These are phyloP conservation scores for Ctenicera cuprea DNA, from an alignment of 2,888 invertebrate species.

Conservation along the genomic window DNA sequence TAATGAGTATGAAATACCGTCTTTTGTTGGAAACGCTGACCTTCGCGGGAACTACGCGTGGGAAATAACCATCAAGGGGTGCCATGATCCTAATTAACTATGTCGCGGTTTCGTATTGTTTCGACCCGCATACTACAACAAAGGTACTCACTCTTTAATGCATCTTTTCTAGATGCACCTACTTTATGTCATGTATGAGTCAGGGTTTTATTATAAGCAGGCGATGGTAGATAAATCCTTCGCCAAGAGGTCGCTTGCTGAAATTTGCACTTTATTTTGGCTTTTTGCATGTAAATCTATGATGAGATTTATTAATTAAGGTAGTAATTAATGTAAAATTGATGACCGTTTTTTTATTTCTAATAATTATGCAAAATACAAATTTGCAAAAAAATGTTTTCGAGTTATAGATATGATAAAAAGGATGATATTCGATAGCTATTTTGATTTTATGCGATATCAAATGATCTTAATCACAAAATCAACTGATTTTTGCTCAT, in stretches of 20 bases:
- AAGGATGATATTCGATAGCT: too few species aligned
- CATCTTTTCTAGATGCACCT: constrained; percentile 22
- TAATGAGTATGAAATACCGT: constrained; percentile 65
- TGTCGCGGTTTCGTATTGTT: constrained; percentile 65
- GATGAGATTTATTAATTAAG: not conserved
- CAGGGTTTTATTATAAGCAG: constrained; percentile 1
- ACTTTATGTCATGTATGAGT: constrained; percentile 14
- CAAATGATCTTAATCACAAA: too few species aligned
- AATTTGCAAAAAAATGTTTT: too few species aligned
- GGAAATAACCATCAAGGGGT: constrained; percentile 64
- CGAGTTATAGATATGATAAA: too few species aligned
- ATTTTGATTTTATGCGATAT: too few species aligned
- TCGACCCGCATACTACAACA: constrained; percentile 65
- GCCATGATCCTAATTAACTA: constrained; percentile 66
- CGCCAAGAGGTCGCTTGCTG: constrained; percentile 6
- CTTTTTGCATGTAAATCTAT: too few species aligned
- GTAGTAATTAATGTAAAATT: not conserved
- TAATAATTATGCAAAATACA: too few species aligned
- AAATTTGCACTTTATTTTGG: not conserved
- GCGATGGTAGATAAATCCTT: constrained; percentile 24
- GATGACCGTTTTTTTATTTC: too few species aligned
- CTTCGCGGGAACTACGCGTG: constrained; percentile 64
- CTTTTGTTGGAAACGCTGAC: constrained; percentile 62
- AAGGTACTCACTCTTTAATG: constrained; percentile 28
- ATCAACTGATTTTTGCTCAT: too few species aligned